Conservation (phyloP, 35 echinoderm and acorn worm genomes). For the Stichopus chloronotus region DNA sequence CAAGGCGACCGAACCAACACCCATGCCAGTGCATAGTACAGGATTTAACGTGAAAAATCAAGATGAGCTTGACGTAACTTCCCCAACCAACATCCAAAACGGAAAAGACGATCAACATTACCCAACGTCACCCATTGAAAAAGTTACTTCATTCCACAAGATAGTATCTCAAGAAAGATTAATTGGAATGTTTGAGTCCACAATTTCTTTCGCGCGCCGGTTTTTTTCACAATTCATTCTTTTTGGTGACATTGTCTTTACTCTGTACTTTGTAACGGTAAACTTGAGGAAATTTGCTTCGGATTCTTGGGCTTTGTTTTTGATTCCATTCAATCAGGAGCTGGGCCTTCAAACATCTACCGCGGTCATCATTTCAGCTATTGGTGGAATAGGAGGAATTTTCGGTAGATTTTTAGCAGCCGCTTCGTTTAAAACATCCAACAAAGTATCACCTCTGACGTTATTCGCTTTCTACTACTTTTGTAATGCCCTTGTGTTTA, state of each 20-base stretch:
- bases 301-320: background rate
- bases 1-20: too few relatives aligned
- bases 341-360: background rate
- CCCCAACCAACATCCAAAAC: too few relatives aligned
- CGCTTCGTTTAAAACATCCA: background rate
- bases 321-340: background rate
- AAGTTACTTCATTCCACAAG: too few relatives aligned
- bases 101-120: too few relatives aligned
- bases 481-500: background rate
- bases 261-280: background rate
- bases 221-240: too few relatives aligned
- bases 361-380: background rate
- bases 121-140: background rate
- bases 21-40: too few relatives aligned
- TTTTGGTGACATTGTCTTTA: background rate
- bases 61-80: too few relatives aligned
- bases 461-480: background rate
- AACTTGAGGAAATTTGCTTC: background rate
- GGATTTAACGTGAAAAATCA: too few relatives aligned
- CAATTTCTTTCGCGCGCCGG: too few relatives aligned
- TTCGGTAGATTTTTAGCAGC: slow-evolving; percentile 9
- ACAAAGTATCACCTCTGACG: background rate
- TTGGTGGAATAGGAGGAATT: background rate
- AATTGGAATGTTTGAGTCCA: background rate
- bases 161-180: background rate